Conservation (phyloP, 2,113 vertebrate species). For the Petrocephalus zakoni region DNA sequence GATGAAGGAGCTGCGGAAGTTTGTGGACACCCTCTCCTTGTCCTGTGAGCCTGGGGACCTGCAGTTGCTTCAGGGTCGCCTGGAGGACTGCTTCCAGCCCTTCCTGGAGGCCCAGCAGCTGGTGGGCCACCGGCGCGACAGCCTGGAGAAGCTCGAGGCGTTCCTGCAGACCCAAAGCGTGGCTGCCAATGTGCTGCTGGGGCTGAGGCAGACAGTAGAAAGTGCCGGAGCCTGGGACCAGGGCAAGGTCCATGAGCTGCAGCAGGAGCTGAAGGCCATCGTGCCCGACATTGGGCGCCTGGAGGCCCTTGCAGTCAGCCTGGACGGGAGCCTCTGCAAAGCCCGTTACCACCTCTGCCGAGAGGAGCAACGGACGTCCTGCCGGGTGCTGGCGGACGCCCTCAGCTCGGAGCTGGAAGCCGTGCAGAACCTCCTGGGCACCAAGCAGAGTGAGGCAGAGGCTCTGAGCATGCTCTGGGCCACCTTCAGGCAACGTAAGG, state of each 20-base stretch:
- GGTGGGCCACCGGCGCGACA: constrained; percentile 65
- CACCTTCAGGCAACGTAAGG: constrained; percentile 75
- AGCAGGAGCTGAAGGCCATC: constrained; percentile 64
- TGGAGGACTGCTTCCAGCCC: constrained; percentile 77
- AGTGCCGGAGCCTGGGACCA: constrained; percentile 75
- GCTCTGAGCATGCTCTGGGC: constrained; percentile 70
- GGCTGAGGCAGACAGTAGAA: constrained; percentile 75
- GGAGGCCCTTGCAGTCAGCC: constrained; percentile 67
- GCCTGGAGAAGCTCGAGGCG: constrained; percentile 62
- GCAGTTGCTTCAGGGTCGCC: constrained; percentile 64
- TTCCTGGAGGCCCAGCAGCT: constrained; percentile 73
- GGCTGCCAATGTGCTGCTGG: constrained; percentile 56
- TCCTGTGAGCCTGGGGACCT: constrained; percentile 67
- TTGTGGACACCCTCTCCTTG: constrained; percentile 63
- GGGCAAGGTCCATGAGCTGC: constrained; percentile 70
- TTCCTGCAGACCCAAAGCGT: constrained; percentile 68
- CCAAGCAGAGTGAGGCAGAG: constrained; percentile 87
- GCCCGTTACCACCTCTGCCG: constrained; percentile 76
- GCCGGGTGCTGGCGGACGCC: constrained; percentile 70
- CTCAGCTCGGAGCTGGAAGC: constrained; percentile 74
- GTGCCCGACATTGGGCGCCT: constrained; percentile 67
- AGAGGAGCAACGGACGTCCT: constrained; percentile 71
- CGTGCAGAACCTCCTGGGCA: constrained; percentile 80
- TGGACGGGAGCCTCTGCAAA: constrained; percentile 81
- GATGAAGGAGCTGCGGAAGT: constrained; percentile 64